Evolutionary conservation across 2,797 vertebrate genomes (phyloP), one percentile per base, ranked within the genome.

Genomic region (Sebastes diaconus): DNA sequence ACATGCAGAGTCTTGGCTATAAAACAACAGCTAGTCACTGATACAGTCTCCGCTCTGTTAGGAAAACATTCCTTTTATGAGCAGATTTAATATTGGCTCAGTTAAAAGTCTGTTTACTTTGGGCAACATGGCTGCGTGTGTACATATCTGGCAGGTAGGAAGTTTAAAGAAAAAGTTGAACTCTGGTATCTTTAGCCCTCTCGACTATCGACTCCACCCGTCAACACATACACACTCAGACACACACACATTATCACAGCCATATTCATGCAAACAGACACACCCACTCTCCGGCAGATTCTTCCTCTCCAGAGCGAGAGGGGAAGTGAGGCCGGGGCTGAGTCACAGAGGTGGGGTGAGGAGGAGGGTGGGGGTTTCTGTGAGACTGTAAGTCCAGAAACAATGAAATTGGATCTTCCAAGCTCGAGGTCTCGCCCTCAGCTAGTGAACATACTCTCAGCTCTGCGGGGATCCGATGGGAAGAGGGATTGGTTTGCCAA

Each of bases 271-370:
- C 70, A 86, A 66, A 77, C 72, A 79, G 14, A 81, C 77, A 87
- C 80, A 72, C 81, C 22, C 89, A 86, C 88, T 77, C 75, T 75
- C 77, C 81, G 72, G 86, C 83, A 88, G 86, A 93, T 93, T 88
- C 90, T 93, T 93, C 91, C 91, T 93, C 87, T 88, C 64, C 34
- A 69, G 73, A 79, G 89, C 32, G 77, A 83, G 69, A 87, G 61
- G 71, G 91, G 91, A 92, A 94, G 85, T 90, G 77, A 87, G 68
- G 83, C 83, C 24, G 18, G 76, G 79, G 55, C 83, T 92, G 93
- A 95, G 92, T 95, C 94, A 95, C 77, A 79, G 87, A 76, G 77
- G 79, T 71, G 69, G 81, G 81, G 83, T 58, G 65, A 87, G 58
- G 71, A 88, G 77, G 77, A 90, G 86, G 92, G 86, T 78, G 90